phyloP scores from a whole-genome alignment of 2,888 invertebrate species.

The Scrobipalpa costella region DNA sequence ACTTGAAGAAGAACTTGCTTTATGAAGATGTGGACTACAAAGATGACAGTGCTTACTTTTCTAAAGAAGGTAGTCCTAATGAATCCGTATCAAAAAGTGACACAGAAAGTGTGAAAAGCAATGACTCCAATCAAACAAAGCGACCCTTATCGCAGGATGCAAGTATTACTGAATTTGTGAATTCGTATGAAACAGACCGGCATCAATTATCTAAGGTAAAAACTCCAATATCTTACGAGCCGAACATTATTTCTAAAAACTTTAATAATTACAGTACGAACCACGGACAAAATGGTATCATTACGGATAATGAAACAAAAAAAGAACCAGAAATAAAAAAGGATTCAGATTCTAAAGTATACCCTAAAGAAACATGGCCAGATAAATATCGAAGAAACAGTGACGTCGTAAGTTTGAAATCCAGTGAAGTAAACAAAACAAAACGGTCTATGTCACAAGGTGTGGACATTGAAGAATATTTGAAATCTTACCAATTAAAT shows the following conservation, averaged over 20 bases:
- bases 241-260: neutral
- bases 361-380: slow-evolving; percentile 12
- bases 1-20: slow-evolving; percentile 69
- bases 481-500: neutral
- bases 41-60: slow-evolving; percentile 65
- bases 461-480: slow-evolving; percentile 1
- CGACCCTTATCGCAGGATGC: neutral
- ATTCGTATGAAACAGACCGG: neutral
- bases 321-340: slow-evolving; percentile 20
- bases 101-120: slow-evolving; percentile 61
- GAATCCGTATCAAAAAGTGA: slow-evolving; percentile 65
- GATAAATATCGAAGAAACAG: slow-evolving; percentile 16
- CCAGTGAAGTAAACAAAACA: neutral
- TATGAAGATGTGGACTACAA: slow-evolving; percentile 55
- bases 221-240: neutral
- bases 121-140: slow-evolving; percentile 1
- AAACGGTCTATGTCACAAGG: slow-evolving; percentile 9
- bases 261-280: neutral
- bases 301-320: slow-evolving; percentile 6
- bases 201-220: neutral
- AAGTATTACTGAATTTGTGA: slow-evolving; percentile 14
- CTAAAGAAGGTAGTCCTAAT: slow-evolving; percentile 71
- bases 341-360: slow-evolving; percentile 14
- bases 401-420: neutral
- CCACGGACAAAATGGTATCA: neutral